Conservation (phyloP, 2,888 invertebrate genomes). For the Tinea trinotella region DNA sequence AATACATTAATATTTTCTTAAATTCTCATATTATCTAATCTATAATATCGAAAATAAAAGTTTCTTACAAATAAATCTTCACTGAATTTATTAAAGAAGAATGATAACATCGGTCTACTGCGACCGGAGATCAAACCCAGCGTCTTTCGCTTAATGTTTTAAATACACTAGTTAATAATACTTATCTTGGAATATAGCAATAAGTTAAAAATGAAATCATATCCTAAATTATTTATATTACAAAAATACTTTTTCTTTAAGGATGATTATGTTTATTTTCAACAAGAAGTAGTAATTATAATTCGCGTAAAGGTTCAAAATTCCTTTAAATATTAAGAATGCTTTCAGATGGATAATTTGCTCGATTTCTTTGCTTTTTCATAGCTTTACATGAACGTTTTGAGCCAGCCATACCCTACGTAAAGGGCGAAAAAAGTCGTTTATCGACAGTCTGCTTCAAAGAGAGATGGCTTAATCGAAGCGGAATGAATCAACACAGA, state of each 20-base stretch:
- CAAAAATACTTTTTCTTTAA: not conserved
- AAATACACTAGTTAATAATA: too few relatives aligned
- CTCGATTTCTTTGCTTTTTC: constrained; percentile 24
- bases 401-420: constrained; percentile 3
- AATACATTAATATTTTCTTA: not conserved
- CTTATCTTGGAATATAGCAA: too few relatives aligned
- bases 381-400: constrained; percentile 29
- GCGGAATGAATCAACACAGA: constrained; percentile 53
- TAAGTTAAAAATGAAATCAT: too few relatives aligned
- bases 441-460: constrained; percentile 37
- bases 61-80: not conserved
- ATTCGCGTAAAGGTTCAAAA: constrained; percentile 1
- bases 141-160: too few relatives aligned
- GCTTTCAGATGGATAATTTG: constrained; percentile 27
- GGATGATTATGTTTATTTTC: not conserved
- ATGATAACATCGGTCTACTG: too few relatives aligned
- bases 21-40: not conserved
- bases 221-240: too few relatives aligned
- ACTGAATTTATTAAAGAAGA: too few relatives aligned
- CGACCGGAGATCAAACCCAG: too few relatives aligned
- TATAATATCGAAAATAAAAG: not conserved
- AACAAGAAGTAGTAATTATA: not conserved
- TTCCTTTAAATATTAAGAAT: constrained; percentile 24
- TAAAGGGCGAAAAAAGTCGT: constrained; percentile 24
- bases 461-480: constrained; percentile 46